Conservation (phyloP, 1,140 invertebrate genomes). For the Cyclina sinensis region DNA sequence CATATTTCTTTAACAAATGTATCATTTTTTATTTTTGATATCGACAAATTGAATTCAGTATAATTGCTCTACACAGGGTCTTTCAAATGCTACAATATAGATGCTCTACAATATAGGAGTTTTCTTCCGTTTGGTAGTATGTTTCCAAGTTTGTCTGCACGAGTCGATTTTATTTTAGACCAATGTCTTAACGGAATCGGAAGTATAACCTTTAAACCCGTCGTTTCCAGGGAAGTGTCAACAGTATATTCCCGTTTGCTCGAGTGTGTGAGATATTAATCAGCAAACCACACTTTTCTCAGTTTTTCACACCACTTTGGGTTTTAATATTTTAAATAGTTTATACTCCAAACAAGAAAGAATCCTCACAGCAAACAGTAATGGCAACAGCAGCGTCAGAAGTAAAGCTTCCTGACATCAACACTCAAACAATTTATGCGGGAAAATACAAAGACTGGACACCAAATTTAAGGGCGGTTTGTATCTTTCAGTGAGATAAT, state of each 20-base stretch:
- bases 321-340: no score
- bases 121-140: no score
- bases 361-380: not conserved
- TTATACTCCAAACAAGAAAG: no score
- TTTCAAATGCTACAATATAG: no score
- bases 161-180: no score
- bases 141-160: no score
- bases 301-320: slow-evolving; percentile 19
- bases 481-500: slow-evolving; percentile 48
- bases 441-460: slow-evolving; percentile 84
- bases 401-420: slow-evolving; percentile 78
- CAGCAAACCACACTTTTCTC: slow-evolving; percentile 6
- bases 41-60: no score
- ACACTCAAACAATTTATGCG: slow-evolving; percentile 87
- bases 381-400: slow-evolving; percentile 70
- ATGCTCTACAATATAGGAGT: no score
- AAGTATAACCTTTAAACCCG: slow-evolving; percentile 55
- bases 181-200: slow-evolving; percentile 55
- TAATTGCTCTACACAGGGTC: no score
- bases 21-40: no score
- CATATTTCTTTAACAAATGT: no score
- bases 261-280: not conserved
- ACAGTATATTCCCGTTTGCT: slow-evolving; percentile 49
- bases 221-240: slow-evolving; percentile 72
- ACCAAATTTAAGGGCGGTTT: slow-evolving; percentile 82